Conservation (phyloP, 2,113 vertebrate genomes). For the Tragelaphus buxtoni region DNA sequence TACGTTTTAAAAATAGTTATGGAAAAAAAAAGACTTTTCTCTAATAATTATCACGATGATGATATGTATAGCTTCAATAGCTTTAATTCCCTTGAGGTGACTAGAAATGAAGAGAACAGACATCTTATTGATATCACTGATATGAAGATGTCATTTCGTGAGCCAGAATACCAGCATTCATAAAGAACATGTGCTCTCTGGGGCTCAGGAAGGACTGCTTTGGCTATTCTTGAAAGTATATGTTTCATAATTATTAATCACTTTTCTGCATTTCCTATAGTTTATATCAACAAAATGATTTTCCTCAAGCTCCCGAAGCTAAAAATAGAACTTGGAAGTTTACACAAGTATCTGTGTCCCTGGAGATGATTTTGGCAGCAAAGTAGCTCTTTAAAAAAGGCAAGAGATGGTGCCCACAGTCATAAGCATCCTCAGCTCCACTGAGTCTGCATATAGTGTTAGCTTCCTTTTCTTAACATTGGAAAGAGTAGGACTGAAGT, state of each 20-base stretch:
- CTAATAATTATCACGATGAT: conserved; percentile 30
- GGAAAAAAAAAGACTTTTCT: background rate
- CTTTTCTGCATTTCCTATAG: background rate
- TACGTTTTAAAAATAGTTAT: background rate
- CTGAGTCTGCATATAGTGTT: accelerated
- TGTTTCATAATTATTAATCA: background rate
- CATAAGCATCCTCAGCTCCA: background rate
- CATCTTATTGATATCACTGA: background rate
- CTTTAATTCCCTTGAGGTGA: background rate
- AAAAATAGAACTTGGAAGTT: background rate
- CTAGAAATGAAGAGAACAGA: background rate
- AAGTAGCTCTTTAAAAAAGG: background rate
- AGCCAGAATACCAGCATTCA: background rate
- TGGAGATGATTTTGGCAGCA: background rate
- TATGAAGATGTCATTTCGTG: background rate
- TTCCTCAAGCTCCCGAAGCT: background rate
- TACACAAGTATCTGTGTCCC: background rate
- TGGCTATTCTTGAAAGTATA: background rate
- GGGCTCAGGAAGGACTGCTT: background rate
- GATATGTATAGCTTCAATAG: background rate
- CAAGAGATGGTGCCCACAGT: background rate
- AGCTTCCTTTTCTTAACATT: background rate
- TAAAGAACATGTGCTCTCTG: background rate
- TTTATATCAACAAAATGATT: background rate
- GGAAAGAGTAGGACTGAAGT: no score